Percentiles rank a stretch among this genome's conserved stretches.
Conservation (phyloP, 2,888 invertebrate genomes). For the Cryptocephalus moraei region DNA sequence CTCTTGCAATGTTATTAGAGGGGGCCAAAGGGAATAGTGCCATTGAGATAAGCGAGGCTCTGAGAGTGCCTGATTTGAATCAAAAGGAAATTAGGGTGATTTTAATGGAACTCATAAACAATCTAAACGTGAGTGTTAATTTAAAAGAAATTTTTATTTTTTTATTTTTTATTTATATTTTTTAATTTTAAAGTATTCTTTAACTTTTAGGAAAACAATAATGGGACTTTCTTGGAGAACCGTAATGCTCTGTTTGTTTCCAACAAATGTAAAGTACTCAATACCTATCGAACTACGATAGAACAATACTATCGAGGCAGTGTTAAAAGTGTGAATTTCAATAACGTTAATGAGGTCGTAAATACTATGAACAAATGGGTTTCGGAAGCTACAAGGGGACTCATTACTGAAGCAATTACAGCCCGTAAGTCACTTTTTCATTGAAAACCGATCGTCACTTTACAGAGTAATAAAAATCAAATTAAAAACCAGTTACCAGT, state of each 20-base stretch:
- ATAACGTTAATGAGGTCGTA: constrained; percentile 35
- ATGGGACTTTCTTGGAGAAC: constrained; percentile 30
- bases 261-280: constrained; percentile 34
- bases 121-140: constrained; percentile 17
- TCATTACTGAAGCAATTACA: constrained; percentile 34
- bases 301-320: constrained; percentile 43
- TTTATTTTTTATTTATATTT: not conserved
- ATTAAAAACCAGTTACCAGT: too few relatives aligned
- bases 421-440: constrained; percentile 10
- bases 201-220: constrained; percentile 23
- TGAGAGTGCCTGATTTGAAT: constrained; percentile 38
- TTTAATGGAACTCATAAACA: constrained; percentile 17
- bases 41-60: constrained; percentile 44
- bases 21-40: constrained; percentile 49
- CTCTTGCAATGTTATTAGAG: constrained; percentile 52
- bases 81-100: constrained; percentile 16
- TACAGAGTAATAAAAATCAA: too few relatives aligned
- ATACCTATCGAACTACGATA: constrained; percentile 39
- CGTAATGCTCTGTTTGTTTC: constrained; percentile 45
- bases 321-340: constrained; percentile 43
- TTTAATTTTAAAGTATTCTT: not conserved
- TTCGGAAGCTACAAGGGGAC: constrained; percentile 43
- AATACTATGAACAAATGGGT: constrained; percentile 52
- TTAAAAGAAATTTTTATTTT: not conserved
- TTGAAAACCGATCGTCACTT: too few relatives aligned